Evolutionary conservation across 2,888 invertebrate species (phyloP).

Genomic region (Tenthredo amoena): DNA sequence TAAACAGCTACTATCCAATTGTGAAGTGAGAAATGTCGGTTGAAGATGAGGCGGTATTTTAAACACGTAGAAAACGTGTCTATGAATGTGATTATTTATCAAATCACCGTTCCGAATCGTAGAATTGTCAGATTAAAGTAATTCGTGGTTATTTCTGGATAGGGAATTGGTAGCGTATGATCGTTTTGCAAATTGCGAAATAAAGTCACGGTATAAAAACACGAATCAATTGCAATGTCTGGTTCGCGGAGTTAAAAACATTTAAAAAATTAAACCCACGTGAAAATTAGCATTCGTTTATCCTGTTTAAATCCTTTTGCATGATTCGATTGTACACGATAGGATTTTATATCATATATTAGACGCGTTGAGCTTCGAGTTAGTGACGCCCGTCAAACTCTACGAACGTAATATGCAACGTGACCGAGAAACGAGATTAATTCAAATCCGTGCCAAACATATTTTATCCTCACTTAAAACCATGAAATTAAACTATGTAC

Average conservation of each 20-base stretch:
- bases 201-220: neutral
- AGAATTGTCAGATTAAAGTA: neutral
- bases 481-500: neutral
- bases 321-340: neutral
- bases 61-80: conserved; percentile 6
- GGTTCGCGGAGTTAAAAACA: neutral
- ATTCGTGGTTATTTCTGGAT: neutral
- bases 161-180: neutral
- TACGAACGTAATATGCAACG: conserved; percentile 1
- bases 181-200: neutral
- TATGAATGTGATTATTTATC: neutral
- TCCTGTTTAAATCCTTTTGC: neutral
- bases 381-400: neutral
- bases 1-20: conserved; percentile 8
- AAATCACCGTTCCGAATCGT: neutral
- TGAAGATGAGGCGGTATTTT: neutral
- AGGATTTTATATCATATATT: conserved; percentile 26
- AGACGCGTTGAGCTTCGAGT: neutral
- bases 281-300: neutral
- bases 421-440: conserved; percentile 11
- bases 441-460: conserved; percentile 16
- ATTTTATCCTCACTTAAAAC: conserved; percentile 17
- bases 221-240: conserved; percentile 9
- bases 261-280: neutral
- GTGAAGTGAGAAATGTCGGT: conserved; percentile 10